Evolutionary conservation across 2,888 invertebrate species (phyloP), one percentile per base, ranked within the genome.

Genomic region (Harpagoxenus sublaevis): DNA sequence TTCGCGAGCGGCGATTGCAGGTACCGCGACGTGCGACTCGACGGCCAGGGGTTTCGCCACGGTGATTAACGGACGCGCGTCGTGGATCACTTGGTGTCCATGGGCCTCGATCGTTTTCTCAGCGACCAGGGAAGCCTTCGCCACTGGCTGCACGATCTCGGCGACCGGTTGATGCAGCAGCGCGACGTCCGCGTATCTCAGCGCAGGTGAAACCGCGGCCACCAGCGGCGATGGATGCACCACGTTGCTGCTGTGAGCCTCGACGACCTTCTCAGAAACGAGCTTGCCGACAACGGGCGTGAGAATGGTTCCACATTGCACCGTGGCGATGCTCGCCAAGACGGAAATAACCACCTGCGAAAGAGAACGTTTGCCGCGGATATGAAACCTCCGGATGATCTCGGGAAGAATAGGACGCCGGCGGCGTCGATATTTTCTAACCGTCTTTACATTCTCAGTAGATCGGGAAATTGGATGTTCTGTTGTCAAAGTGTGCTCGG

Each of bases 141-240:
- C 51, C 45, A 51, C 51, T 23, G 79, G 79, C 45, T 71, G 79
- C 53, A 93, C 77, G 60, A 73, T 35, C 84, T 95, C 94, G 2
- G 94, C 91, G 55, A 94, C 91, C 15, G 53, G 87, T 57, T 86
- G 84, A 31, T 87, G 94, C 23, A 95, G 83, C 10, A 95, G 66
- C 8, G 93, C 84, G 15, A 93, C 91, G 15, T 91, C 90, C 42
- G 92, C 84, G 81, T 90, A 87, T 0, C 78, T 81, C 18, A 91
- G 39, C 45, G 48, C 87, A 8, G 77, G 77, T 0, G 74, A 60
- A 15, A 39, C 23, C 55, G 90, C 95, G 84, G 96, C 95, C 81
- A 95, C 96, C 85, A 96, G 94, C 88, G 86, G 94, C 73, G 95
- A 95, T 0, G 95, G 94, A 48, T 95, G 95, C 84, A 95, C 94